A percentile compares a stretch with the other conserved stretches of the same genome.
phyloP scores from a whole-genome alignment of 2,113 vertebrate species.

The Grammomys surdaster region DNA sequence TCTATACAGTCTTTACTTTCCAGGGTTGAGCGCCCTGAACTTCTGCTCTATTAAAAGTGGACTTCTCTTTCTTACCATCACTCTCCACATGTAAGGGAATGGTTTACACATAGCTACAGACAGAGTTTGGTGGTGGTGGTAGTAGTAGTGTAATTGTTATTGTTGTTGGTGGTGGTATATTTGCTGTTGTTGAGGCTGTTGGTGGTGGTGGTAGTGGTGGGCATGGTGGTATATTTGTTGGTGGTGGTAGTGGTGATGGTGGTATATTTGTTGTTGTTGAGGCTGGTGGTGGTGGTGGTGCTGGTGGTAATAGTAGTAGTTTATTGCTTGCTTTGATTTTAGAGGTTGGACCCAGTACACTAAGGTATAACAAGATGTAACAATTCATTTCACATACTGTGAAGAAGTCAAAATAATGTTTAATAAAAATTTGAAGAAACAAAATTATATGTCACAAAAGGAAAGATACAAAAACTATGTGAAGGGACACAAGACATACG shows the following conservation, averaged over 20 bases:
- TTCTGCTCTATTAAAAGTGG: not conserved
- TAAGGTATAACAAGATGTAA: not conserved
- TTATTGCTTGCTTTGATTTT: not conserved
- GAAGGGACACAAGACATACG: not conserved
- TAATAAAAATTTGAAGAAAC: conserved; percentile 10
- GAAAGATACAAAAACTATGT: not conserved
- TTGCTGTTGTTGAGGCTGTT: not conserved
- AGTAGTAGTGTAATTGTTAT: too few species aligned
- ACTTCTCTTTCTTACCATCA: not conserved
- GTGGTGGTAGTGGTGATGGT: not conserved
- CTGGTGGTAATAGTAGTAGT: not conserved
- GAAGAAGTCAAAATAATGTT: not conserved
- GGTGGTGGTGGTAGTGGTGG: not conserved
- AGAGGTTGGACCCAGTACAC: not conserved
- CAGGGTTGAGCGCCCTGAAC: not conserved
- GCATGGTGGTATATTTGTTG: not conserved
- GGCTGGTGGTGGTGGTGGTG: rapidly evolving
- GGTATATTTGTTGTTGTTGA: not conserved
- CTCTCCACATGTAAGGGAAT: not conserved
- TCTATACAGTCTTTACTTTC: not conserved
- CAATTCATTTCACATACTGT: not conserved
- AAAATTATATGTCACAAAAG: not conserved
- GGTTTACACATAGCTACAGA: not conserved
- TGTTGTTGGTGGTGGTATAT: not conserved
- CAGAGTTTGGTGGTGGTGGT: not conserved